These are phyloP conservation scores for Raja brachyura DNA, from an alignment of 2,113 vertebrate species.

Conservation along the genomic window DNA sequence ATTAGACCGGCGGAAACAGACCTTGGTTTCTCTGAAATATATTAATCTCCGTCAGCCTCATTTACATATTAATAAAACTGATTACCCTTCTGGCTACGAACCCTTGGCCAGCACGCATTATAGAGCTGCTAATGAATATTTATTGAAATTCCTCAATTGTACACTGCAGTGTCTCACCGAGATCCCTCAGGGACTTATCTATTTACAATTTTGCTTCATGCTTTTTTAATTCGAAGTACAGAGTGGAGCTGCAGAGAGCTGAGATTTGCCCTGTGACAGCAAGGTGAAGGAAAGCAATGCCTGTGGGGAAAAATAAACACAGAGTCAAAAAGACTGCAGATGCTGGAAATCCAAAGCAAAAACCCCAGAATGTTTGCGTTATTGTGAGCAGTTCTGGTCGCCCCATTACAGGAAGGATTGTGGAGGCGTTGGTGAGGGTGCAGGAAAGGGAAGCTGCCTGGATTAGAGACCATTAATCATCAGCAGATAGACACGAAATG, in stretches of 20 bases:
- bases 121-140: conserved; percentile 22
- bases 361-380: too few species aligned
- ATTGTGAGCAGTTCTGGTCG: too few species aligned
- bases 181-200: conserved; percentile 8
- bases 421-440: too few species aligned
- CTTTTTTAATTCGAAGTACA: not conserved
- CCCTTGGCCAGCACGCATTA: conserved; percentile 10
- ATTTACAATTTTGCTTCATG: conserved; percentile 15
- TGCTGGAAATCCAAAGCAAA: too few species aligned
- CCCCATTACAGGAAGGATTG: too few species aligned
- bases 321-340: too few species aligned
- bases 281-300: not conserved
- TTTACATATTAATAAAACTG: conserved; percentile 35
- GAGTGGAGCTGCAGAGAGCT: not conserved
- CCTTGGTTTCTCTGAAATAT: conserved; percentile 11
- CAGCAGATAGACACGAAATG: too few species aligned
- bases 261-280: not conserved
- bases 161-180: not conserved
- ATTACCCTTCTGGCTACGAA: conserved; percentile 2
- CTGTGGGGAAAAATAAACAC: not conserved
- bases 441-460: too few species aligned
- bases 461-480: too few species aligned
- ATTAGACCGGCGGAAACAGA: not conserved
- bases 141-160: conserved; percentile 24
- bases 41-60: conserved; percentile 10